Evolutionary conservation across 2,797 vertebrate genomes (phyloP).

Genomic region (Alauda arvensis): DNA sequence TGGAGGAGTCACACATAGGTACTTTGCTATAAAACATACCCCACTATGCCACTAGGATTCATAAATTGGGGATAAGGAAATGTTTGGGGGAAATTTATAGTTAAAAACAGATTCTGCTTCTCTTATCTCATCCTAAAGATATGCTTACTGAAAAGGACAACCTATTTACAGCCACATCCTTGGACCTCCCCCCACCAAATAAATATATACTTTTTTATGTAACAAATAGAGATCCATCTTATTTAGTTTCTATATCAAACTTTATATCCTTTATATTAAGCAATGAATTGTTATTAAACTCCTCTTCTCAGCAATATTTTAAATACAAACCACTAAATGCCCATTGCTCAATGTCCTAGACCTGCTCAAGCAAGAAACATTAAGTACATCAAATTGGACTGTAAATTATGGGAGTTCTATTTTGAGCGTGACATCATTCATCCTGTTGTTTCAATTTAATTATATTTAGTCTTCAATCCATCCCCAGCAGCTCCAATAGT

Average conservation of each 20-base stretch:
- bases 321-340: neutral
- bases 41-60: neutral
- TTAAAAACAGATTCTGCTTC: neutral
- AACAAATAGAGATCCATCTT: neutral
- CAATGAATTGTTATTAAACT: neutral
- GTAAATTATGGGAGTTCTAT: slow-evolving; percentile 12
- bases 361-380: neutral
- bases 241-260: neutral
- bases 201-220: neutral
- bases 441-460: slow-evolving; percentile 33
- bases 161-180: neutral
- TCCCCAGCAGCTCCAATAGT: slow-evolving; percentile 14
- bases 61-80: neutral
- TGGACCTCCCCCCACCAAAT: neutral
- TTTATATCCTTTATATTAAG: neutral
- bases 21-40: neutral
- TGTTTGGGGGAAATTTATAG: neutral
- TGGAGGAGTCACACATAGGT: neutral
- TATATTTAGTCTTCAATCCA: slow-evolving; percentile 37
- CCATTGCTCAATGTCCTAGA: neutral
- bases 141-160: neutral
- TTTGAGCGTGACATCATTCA: slow-evolving; percentile 20
- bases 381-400: neutral
- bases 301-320: neutral
- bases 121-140: neutral